Evolutionary conservation across 30 jellyfish, hydroid and myxozoan species (phyloP).

Genomic region (Nemopilema nomurai): DNA sequence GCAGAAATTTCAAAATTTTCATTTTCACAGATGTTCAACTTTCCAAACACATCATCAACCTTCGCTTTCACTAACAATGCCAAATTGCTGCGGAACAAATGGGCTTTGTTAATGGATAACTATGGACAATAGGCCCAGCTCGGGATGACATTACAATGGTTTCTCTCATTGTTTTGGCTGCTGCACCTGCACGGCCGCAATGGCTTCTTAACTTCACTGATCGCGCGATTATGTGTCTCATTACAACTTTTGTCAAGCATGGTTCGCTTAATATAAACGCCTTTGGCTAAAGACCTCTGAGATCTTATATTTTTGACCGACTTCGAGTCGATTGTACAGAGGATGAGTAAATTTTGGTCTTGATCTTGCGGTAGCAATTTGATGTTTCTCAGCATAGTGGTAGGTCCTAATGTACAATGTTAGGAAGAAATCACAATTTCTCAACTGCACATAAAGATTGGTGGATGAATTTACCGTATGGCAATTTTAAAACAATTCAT

Average conservation of each 20-base stretch:
- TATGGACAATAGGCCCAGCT: conserved; percentile 15
- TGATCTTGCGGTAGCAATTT: background rate
- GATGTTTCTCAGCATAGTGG: background rate
- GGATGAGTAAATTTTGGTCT: background rate
- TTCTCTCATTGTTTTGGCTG: conserved; percentile 17
- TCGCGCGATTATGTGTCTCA: conserved; percentile 6
- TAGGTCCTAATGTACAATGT: too few species aligned
- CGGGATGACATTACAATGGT: conserved; percentile 50
- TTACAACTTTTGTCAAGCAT: background rate
- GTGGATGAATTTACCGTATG: too few species aligned
- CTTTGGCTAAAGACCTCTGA: background rate
- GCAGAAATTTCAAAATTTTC: conserved; percentile 19
- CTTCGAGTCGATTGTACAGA: background rate
- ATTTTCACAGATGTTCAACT: conserved; percentile 37
- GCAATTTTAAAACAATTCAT: too few species aligned
- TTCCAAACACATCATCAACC: conserved; percentile 21
- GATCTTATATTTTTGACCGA: background rate
- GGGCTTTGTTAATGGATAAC: conserved; percentile 29
- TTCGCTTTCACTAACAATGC: conserved; percentile 36
- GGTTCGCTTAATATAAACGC: background rate
- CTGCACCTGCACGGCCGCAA: conserved; percentile 67
- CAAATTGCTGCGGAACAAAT: conserved; percentile 23
- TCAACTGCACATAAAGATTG: too few species aligned
- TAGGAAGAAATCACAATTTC: too few species aligned
- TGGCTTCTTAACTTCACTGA: conserved; percentile 50